phyloP scores from a whole-genome alignment of 2,113 vertebrate species.

The Chrysochloris asiatica region DNA sequence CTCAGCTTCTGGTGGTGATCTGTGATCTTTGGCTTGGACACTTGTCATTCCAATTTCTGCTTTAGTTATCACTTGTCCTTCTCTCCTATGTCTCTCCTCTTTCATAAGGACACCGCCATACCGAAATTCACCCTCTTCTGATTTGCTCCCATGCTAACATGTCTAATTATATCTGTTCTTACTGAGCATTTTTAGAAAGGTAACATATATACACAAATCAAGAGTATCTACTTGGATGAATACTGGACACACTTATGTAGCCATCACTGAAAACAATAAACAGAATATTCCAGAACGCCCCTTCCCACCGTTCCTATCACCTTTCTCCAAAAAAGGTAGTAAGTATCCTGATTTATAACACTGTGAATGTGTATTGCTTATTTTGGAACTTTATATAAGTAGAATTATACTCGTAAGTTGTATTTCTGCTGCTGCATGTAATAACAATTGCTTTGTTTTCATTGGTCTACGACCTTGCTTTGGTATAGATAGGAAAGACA shows the following conservation, averaged over 20 bases:
- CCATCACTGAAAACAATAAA: neutral
- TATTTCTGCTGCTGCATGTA: rapidly evolving
- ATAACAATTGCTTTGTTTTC: neutral
- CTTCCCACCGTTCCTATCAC: rapidly evolving
- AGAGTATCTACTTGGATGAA: neutral
- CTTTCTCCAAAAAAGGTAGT: neutral
- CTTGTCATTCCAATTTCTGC: neutral
- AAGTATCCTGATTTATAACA: neutral
- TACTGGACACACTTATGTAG: neutral
- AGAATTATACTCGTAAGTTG: rapidly evolving
- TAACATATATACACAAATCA: rapidly evolving
- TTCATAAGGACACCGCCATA: neutral
- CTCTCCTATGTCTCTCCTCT: neutral
- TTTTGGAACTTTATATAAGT: neutral
- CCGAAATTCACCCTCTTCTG: neutral
- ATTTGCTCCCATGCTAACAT: neutral
- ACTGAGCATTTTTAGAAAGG: neutral
- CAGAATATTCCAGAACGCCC: neutral
- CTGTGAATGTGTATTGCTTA: neutral
- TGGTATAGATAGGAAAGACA: no score
- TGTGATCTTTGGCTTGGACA: neutral
- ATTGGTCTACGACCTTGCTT: no score
- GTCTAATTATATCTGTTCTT: neutral
- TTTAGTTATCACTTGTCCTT: neutral
- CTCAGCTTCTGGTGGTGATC: neutral